A percentile compares a stretch with the other conserved stretches of the same genome.
These are phyloP conservation scores for Andrena bucephala DNA, from an alignment of 2,888 invertebrate genomes.

Conservation along the genomic window DNA sequence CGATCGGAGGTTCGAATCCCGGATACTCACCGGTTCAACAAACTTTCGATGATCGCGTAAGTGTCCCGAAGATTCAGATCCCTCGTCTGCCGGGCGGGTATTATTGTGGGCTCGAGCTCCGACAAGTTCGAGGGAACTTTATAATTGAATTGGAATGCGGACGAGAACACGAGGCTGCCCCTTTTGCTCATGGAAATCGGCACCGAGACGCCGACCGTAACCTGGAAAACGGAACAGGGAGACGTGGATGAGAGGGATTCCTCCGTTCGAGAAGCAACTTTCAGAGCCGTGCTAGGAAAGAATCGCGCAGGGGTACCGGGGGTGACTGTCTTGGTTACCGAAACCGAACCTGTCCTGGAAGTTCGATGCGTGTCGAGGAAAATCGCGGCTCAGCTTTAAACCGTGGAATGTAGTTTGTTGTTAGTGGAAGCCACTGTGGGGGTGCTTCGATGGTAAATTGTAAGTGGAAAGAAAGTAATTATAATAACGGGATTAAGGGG, in stretches of 20 bases:
- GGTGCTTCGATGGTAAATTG: not conserved
- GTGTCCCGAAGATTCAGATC: conserved; percentile 78
- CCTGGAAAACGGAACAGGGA: conserved; percentile 67
- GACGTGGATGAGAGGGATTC: conserved; percentile 15
- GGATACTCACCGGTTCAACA: conserved; percentile 79
- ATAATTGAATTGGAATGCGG: conserved; percentile 83
- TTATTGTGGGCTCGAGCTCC: conserved; percentile 77
- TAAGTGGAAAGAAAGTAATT: not conserved
- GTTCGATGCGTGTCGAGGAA: conserved; percentile 12
- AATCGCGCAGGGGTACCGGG: not conserved
- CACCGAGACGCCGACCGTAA: conserved; percentile 78
- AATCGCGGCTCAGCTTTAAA: conserved; percentile 7
- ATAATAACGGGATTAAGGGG: not conserved
- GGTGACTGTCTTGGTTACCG: not conserved
- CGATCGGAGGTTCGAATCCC: not conserved
- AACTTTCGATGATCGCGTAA: conserved; percentile 78
- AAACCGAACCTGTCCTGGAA: conserved; percentile 14
- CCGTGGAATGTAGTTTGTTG: not conserved
- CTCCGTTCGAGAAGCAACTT: conserved; percentile 34
- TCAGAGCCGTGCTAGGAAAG: not conserved
- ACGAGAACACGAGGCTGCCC: conserved; percentile 77
- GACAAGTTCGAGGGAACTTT: conserved; percentile 80
- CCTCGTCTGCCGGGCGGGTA: conserved; percentile 75
- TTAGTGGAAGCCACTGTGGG: no score
- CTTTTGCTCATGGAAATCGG: conserved; percentile 79